Evolutionary conservation across 2,888 invertebrate genomes (phyloP), one percentile per base, ranked within the genome.

Genomic region (Cosmia pyralina): DNA sequence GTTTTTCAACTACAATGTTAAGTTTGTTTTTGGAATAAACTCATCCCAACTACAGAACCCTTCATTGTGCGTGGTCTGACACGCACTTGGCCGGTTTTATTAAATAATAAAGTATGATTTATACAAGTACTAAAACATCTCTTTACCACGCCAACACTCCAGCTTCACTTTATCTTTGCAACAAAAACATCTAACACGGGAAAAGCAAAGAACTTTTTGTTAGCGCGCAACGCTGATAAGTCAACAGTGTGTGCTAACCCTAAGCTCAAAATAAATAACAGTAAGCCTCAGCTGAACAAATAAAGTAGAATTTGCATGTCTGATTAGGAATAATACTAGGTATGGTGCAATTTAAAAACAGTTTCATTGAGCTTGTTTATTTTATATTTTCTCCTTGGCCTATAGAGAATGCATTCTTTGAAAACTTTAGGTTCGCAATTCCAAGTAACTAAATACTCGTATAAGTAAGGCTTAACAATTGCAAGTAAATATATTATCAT

Each of bases 211-310:
- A 55, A 44, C 53, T 79, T 60, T 81, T 79, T 75, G 55, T 8
- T 34, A 4, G 8, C 15, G 52, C 50, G 22, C 15, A 55, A 53
- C 19, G 63, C 17, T 50, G 5, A 11, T 65, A 28, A 53, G 19
- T 50, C 55, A 74, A 63, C 60, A 57, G 50, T 60, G 50, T 65
- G 22, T 1, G n/a, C 57, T 53, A 58, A 62, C 28, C 52, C 11
- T 55, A 28, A 81, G 58, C 57, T 38, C 60, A 41, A n/a, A n/a
- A n/a, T n/a, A n/a, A 75, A 81, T 65, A 75, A 57, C 53, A 46
- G n/a, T 44, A 57, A 55, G 28, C 46, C 60, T 15, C 69, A 57
- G 69, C 64, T 81, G 55, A 75, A 69, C 64, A 69, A 80, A 78
- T 64, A 48, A 74, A 66, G 64, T 53, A 17, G 50, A 57, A 81